Base-by-base conservation (phyloP, 2,888 invertebrate species). In the Zhuqinia jingwanae region DNA sequence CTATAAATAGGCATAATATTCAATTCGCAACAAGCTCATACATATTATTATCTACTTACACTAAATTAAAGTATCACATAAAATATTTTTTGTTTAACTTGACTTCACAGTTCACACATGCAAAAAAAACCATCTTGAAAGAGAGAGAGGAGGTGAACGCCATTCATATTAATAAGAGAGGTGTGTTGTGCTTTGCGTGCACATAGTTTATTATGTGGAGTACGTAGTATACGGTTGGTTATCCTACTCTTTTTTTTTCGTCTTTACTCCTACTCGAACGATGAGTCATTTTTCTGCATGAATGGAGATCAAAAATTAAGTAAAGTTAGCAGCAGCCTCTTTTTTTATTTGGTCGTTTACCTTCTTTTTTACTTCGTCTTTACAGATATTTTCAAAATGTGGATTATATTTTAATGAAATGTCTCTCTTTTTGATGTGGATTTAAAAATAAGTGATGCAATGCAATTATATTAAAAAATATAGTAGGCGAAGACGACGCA, bases 231-330 rank as follows among this genome's bases (percentile, higher is more conserved):
- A 53, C 25, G 25, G 15, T 5, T 25, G 25, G 25, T 11, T 25
- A 22, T 25, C 10, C 11, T 22, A 22, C 22, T 2, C 58, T 25
- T 11, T 25, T 20, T 25, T 42, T 11, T 70, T 68, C 13, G 45
- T 70, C 45, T 8, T 68, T n/a, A 65, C 84, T 68, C 84, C 84
- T 84, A 84, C 84, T 42, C 45, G 22, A 58, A 30, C 50, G 79
- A 85, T 85, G 85, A 85, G 65, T 85, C 85, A 85, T 79, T 79
- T 79, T 42, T 85, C 36, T 8, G 70, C 79, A 73, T 75, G 85
- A 85, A 53, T 63, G 68, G 79, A 85, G 79, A 79, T 63, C 79
- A 79, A 70, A 68, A 78, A n/a, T n/a, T n/a, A n/a, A n/a, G n/a
- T n/a, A n/a, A n/a, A n/a, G n/a, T n/a, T n/a, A n/a, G n/a, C n/a